Conservation (phyloP, 2,888 invertebrate species). For the Phorcus lineatus region DNA sequence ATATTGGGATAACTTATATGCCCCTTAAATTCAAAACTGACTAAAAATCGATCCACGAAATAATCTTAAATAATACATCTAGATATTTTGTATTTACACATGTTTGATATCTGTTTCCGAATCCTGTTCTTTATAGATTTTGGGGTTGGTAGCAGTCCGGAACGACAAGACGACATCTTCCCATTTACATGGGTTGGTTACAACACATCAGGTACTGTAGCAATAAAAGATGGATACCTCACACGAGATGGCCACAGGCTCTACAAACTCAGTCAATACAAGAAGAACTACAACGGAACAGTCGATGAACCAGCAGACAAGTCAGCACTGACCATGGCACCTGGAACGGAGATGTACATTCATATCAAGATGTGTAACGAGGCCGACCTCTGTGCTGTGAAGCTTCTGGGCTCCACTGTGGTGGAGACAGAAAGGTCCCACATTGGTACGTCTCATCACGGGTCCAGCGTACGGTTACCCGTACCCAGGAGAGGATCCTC, state of each 20-base stretch:
- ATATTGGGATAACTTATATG: too few species aligned
- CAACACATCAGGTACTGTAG: constrained; percentile 29
- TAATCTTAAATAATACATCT: too few species aligned
- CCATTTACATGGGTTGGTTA: constrained; percentile 36
- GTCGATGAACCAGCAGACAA: background rate
- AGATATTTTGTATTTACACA: too few species aligned
- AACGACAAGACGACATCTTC: constrained; percentile 32
- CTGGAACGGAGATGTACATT: constrained; percentile 51
- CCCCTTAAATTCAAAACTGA: too few species aligned
- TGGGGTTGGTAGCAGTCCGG: constrained; percentile 27
- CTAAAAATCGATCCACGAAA: too few species aligned
- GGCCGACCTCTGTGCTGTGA: constrained; percentile 47
- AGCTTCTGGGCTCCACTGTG: constrained; percentile 44
- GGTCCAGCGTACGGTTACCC: constrained; percentile 30
- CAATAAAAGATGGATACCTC: constrained; percentile 31
- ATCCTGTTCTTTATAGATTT: constrained; percentile 21
- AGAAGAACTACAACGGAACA: background rate
- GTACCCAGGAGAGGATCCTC: background rate
- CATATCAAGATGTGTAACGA: constrained; percentile 50
- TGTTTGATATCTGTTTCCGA: too few species aligned
- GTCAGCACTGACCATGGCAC: constrained; percentile 48
- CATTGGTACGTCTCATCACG: constrained; percentile 42
- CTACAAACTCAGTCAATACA: constrained; percentile 20
- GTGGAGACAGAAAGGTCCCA: constrained; percentile 35
- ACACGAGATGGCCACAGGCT: background rate